A percentile compares a stretch with the other conserved stretches of the same genome.
These are phyloP conservation scores for Chelon labrosus DNA, from an alignment of 2,797 vertebrate genomes.

Conservation along the genomic window DNA sequence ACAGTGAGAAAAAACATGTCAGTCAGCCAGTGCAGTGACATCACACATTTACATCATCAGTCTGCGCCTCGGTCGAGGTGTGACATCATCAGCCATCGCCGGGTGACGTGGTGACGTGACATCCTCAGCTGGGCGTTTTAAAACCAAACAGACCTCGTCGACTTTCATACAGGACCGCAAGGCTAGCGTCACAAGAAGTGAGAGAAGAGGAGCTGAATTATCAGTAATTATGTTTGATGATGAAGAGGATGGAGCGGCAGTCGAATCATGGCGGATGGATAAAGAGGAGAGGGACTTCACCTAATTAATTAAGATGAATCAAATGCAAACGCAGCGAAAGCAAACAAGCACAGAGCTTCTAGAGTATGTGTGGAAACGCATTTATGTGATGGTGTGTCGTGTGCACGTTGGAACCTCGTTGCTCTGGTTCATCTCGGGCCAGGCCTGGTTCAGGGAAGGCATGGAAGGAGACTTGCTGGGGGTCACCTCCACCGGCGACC, in stretches of 20 bases:
- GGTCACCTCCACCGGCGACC: slow-evolving; percentile 95
- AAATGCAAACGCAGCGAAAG: slow-evolving; percentile 54
- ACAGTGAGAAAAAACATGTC: slow-evolving; percentile 78
- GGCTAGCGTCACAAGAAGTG: slow-evolving; percentile 40
- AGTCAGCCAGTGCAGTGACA: slow-evolving; percentile 81
- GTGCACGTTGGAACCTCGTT: slow-evolving; percentile 90
- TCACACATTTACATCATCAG: slow-evolving; percentile 78
- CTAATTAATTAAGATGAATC: slow-evolving; percentile 42
- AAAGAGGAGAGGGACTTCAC: slow-evolving; percentile 5
- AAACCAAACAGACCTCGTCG: slow-evolving; percentile 21
- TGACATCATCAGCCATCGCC: slow-evolving; percentile 6
- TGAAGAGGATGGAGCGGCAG: slow-evolving; percentile 43
- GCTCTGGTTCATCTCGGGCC: slow-evolving; percentile 98
- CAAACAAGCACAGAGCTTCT: slow-evolving; percentile 26
- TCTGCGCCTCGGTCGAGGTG: slow-evolving; percentile 42
- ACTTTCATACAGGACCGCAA: slow-evolving; percentile 41
- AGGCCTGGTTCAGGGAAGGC: slow-evolving; percentile 98
- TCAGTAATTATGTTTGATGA: slow-evolving; percentile 61
- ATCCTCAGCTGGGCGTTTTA: slow-evolving; percentile 3
- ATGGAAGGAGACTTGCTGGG: slow-evolving; percentile 99
- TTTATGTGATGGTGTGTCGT: not conserved
- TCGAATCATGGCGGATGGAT: slow-evolving; percentile 48
- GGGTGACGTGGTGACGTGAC: not conserved
- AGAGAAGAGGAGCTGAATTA: slow-evolving; percentile 57
- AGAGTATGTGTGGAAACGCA: slow-evolving; percentile 9